Evolutionary conservation across 2,797 vertebrate genomes (phyloP).

Genomic region (Sternarchorhynchus goeldii): DNA sequence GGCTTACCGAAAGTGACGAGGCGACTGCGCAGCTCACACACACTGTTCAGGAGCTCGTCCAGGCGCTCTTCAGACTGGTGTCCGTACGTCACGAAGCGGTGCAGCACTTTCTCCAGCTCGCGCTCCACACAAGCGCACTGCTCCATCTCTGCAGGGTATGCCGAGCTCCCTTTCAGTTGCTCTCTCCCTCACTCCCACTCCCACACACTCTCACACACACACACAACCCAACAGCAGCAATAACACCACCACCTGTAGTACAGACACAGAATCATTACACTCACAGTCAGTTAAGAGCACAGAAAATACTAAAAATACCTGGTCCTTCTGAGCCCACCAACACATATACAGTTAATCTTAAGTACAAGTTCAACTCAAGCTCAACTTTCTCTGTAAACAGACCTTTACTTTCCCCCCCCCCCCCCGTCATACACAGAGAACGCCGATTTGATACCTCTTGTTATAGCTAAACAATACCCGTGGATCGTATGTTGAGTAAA

Average conservation of each 20-base stretch:
- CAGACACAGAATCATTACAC: not conserved
- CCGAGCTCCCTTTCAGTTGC: constrained; percentile 55
- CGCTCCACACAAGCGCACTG: constrained; percentile 90
- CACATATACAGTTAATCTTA: too few species aligned
- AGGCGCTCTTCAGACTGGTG: constrained; percentile 88
- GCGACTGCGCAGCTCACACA: constrained; percentile 85
- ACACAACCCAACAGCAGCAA: constrained; percentile 30
- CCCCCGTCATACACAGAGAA: not conserved
- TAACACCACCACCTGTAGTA: constrained; percentile 55
- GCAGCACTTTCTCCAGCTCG: constrained; percentile 90
- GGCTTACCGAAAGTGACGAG: constrained; percentile 81
- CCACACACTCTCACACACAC: constrained; percentile 23
- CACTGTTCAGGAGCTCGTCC: constrained; percentile 84
- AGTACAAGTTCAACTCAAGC: too few species aligned
- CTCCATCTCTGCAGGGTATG: constrained; percentile 78
- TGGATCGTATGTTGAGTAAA: too few species aligned
- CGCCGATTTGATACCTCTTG: not conserved
- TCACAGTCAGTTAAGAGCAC: not conserved
- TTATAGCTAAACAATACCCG: not conserved
- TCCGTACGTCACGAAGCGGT: constrained; percentile 87
- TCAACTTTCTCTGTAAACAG: too few species aligned
- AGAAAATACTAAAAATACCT: too few species aligned
- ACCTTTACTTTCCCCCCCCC: too few species aligned
- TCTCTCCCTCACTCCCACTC: constrained; percentile 10
- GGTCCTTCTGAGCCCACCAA: not conserved